A percentile compares a stretch with the other conserved stretches of the same genome.
These are phyloP conservation scores for roundworm (Caenorhabditis elegans) DNA, from an alignment of 1,140 invertebrate species.

Conservation along the genomic window WBcel235 BX284603.4:5794501-5795000, in stretches of 20 bases:
- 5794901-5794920: not conserved
- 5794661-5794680: not conserved
- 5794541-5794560: not conserved
- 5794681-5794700: not conserved
- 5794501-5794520: conserved; percentile 31
- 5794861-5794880: conserved; percentile 6
- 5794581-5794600: not conserved
- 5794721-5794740: not conserved
- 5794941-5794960: conserved; percentile 11
- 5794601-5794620: not conserved
- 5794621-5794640: conserved; percentile 1
- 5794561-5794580: not conserved
- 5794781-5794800: not conserved
- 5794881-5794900: not conserved
- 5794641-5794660: not conserved
- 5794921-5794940: not conserved
- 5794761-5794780: not conserved
- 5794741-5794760: not conserved
- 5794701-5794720: not conserved
- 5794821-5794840: not conserved
- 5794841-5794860: not conserved
- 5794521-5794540: not conserved
- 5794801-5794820: not conserved
- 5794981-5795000: not conserved
- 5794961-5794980: not conserved